Evolutionary conservation across 1,140 invertebrate species (phyloP), one percentile per base, ranked within the genome.

Genomic region (Mycetomoellerius zeteki): DNA sequence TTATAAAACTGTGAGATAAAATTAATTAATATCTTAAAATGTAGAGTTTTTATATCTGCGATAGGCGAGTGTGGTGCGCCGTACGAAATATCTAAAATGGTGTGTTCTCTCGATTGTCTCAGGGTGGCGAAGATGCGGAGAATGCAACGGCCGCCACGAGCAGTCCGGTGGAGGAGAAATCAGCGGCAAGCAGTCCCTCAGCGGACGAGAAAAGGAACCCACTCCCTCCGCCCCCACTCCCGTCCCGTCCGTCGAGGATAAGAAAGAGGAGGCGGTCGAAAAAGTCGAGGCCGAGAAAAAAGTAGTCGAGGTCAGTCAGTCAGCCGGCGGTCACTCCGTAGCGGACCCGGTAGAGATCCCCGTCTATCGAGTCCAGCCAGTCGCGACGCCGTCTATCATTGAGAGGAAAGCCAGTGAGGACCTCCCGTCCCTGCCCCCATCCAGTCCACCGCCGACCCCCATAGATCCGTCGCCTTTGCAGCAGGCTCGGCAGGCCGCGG

Each of bases 351-450:
- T 91, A 87, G 87, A 89, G 84, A 87, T 85, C 69, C 87, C 89
- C 76, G 71, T 90, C 84, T 90, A 85, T 67, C 90, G 75, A 69
- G 84, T 90, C 78, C 87, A 90, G 69, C 77, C 89, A 91, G 89
- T 91, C 90, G 91, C 91, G 87, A 91, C 94, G 92, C 91, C 95
- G 93, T 95, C 95, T 95, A 93, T 94, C 93, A 94, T 94, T 95
- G 94, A 95, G 94, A 95, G 93, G 94, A 95, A 95, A 95, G 94
- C 95, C 94, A 95, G 91, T 94, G 94, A 95, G 94, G 95, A 95
- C 85, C 91, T 93, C 91, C 93, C 93, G 73, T 93, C 94, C 92
- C 89, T 92, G 80, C 88, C 93, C 78, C 94, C 95, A 77, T 94
- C 94, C 86, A 95, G 94, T 92, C 95, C 95, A 85, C 94, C 95